Percentiles rank a stretch among this genome's conserved stretches.
phyloP scores from a whole-genome alignment of 2,888 invertebrate genomes.

The Buathra laborator region DNA sequence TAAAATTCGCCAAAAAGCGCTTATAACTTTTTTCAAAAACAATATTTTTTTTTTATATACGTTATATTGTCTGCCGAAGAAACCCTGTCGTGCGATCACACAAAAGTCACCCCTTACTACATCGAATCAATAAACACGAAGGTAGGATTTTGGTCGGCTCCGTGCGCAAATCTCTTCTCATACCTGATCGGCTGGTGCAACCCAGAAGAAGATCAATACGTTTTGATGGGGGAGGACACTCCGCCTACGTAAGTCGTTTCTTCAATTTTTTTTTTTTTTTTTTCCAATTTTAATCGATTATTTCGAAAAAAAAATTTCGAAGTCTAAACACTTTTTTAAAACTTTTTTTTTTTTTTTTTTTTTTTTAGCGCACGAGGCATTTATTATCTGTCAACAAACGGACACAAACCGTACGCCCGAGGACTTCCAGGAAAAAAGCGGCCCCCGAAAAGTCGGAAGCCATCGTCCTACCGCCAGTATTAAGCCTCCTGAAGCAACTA shows the following conservation, averaged over 20 bases:
- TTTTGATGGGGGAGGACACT: constrained; percentile 95
- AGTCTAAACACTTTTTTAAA: not conserved
- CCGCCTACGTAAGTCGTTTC: constrained; percentile 89
- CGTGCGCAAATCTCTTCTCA: constrained; percentile 93
- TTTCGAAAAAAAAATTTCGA: not conserved
- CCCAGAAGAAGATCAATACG: constrained; percentile 92
- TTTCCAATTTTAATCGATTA: not conserved
- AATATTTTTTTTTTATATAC: not conserved
- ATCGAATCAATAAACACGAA: constrained; percentile 94
- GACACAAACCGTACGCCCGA: constrained; percentile 93
- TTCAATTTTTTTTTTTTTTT: constrained; percentile 25
- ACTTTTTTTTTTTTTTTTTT: not conserved
- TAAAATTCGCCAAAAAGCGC: constrained; percentile 85
- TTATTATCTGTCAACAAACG: constrained; percentile 95
- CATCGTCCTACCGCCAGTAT: constrained; percentile 85
- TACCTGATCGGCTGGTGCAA: constrained; percentile 94
- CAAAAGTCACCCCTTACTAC: constrained; percentile 95
- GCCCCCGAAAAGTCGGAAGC: constrained; percentile 83
- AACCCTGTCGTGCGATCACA: constrained; percentile 95
- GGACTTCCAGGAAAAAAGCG: constrained; percentile 91
- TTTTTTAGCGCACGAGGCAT: constrained; percentile 91
- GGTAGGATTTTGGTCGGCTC: constrained; percentile 94
- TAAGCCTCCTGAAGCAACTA: constrained; percentile 83
- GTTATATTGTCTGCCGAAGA: constrained; percentile 86
- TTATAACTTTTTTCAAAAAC: constrained; percentile 23